Percentiles rank a stretch among this genome's conserved stretches.
phyloP scores from a whole-genome alignment of 1,140 invertebrate species.

The Dendroctonus valens region DNA sequence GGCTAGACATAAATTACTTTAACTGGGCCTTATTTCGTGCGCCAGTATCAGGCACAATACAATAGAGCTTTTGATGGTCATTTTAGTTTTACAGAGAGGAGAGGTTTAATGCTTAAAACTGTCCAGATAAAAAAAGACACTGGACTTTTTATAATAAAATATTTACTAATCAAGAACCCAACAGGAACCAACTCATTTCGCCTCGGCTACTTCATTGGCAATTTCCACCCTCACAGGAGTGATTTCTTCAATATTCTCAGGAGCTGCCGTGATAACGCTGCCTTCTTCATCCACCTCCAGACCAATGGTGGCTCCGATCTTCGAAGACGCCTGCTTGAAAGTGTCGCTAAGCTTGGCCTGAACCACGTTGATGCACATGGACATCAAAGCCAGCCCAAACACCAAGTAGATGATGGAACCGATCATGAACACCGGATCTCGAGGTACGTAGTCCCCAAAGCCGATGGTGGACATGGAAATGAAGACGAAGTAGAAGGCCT shows the following conservation, averaged over 20 bases:
- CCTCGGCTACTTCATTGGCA: no score
- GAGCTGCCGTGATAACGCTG: slow-evolving; percentile 24
- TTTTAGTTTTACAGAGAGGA: no score
- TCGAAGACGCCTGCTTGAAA: slow-evolving; percentile 79
- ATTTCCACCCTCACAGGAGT: slow-evolving; percentile 2
- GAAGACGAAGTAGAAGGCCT: slow-evolving; percentile 93
- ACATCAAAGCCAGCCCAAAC: slow-evolving; percentile 90
- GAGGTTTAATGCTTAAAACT: no score
- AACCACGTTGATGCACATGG: slow-evolving; percentile 96
- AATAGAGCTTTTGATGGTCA: no score
- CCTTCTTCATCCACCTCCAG: slow-evolving; percentile 70
- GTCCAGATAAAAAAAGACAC: no score
- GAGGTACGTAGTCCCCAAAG: slow-evolving; percentile 87
- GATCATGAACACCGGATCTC: slow-evolving; percentile 89
- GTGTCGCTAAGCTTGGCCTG: slow-evolving; percentile 82
- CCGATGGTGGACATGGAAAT: slow-evolving; percentile 93
- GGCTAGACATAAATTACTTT: slow-evolving; percentile 6
- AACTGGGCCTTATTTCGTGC: no score
- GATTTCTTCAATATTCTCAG: slow-evolving; percentile 11
- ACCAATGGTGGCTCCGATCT: slow-evolving; percentile 83
- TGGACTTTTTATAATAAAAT: no score
- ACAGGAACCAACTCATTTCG: no score
- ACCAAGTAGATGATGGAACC: slow-evolving; percentile 89
- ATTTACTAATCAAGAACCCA: no score
- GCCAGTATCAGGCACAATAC: no score